These are phyloP conservation scores for Hemichromis elongatus DNA, from an alignment of 2,113 vertebrate genomes.

Conservation along the genomic window DNA sequence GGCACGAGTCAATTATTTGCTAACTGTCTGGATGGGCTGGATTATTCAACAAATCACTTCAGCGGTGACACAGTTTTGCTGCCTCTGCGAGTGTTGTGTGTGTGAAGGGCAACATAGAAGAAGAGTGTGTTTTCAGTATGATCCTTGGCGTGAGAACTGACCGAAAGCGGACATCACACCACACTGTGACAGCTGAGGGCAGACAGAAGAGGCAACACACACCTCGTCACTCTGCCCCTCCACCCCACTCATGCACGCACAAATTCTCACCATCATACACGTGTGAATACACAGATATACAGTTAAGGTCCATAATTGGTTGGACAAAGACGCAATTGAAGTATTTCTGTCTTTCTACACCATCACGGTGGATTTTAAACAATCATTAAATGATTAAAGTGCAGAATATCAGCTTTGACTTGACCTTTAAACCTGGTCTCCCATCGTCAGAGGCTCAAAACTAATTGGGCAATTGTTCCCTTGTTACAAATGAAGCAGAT, in stretches of 20 bases:
- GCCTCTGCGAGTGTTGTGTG: neutral
- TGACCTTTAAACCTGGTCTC: neutral
- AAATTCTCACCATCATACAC: neutral
- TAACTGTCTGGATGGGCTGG: neutral
- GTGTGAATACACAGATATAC: neutral
- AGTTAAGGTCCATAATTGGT: neutral
- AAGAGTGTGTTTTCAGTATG: slow-evolving; percentile 35
- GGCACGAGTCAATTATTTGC: neutral
- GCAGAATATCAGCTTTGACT: neutral
- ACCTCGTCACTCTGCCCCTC: slow-evolving; percentile 9
- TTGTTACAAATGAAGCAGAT: neutral
- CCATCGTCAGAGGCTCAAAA: neutral
- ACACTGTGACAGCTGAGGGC: slow-evolving; percentile 61
- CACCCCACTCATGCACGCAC: neutral
- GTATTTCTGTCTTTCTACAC: neutral
- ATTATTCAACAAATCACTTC: neutral
- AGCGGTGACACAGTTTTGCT: neutral
- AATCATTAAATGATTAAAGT: neutral
- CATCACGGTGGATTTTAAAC: neutral
- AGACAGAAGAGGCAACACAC: slow-evolving; percentile 54
- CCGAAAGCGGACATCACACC: slow-evolving; percentile 64
- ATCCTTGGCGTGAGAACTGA: slow-evolving; percentile 72
- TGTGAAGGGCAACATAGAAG: slow-evolving; percentile 6
- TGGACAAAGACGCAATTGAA: neutral
- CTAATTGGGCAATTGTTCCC: neutral